phyloP scores from a whole-genome alignment of 2,797 vertebrate genomes.

The Antrozous pallidus region DNA sequence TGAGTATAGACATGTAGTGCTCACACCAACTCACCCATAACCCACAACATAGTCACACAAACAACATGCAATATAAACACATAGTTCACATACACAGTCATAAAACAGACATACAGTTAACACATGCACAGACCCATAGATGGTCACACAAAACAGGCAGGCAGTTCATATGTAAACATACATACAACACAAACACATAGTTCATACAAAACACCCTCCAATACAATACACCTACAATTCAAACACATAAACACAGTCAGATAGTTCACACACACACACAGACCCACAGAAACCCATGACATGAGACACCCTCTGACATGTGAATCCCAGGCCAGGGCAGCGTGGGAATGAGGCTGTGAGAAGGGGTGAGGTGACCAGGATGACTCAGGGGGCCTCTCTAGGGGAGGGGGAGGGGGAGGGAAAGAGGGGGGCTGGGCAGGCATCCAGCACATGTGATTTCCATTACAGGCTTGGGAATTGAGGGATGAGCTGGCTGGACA shows the following conservation, averaged over 20 bases:
- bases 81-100: too few relatives aligned
- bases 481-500: constrained; percentile 62
- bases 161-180: neutral
- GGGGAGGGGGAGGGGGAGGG: neutral
- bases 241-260: neutral
- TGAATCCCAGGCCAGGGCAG: neutral
- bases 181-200: neutral
- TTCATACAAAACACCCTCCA: neutral
- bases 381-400: constrained; percentile 53
- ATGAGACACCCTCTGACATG: neutral
- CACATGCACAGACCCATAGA: neutral
- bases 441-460: constrained; percentile 66
- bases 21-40: neutral
- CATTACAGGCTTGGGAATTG: constrained; percentile 70
- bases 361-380: neutral
- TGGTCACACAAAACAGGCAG: neutral
- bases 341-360: constrained; percentile 59
- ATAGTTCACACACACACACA: neutral
- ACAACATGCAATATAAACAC: neutral
- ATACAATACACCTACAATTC: neutral
- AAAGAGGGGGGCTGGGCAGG: neutral
- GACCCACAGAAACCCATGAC: neutral
- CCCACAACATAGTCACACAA: neutral
- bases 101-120: neutral
- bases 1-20: neutral